These are phyloP conservation scores for Percina caprodes DNA, from an alignment of 2,113 vertebrate species.

Conservation along the genomic window DNA sequence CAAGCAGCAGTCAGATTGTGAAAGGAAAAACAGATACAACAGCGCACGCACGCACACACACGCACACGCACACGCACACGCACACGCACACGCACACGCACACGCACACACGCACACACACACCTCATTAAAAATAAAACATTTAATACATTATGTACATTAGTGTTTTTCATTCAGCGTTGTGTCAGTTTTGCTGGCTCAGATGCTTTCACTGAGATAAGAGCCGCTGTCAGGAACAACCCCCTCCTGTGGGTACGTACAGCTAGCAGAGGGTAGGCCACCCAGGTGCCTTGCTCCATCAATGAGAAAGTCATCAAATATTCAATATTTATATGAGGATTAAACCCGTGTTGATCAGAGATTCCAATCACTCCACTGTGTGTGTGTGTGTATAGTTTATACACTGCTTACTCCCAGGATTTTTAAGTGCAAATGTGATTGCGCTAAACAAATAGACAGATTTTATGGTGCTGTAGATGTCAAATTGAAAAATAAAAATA, in stretches of 20 bases:
- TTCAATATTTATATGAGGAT: slow-evolving; percentile 79
- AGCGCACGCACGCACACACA: slow-evolving; percentile 13
- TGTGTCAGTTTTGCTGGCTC: slow-evolving; percentile 60
- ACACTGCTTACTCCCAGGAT: not conserved
- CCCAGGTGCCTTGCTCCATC: slow-evolving; percentile 77
- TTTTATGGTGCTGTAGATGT: slow-evolving; percentile 21
- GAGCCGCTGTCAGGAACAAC: slow-evolving; percentile 55
- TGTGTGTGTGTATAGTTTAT: slow-evolving; percentile 2
- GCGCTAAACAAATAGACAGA: slow-evolving; percentile 11
- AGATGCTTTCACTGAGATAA: slow-evolving; percentile 46
- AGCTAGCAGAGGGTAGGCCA: slow-evolving; percentile 49
- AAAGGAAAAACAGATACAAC: slow-evolving; percentile 66
- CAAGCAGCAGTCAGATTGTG: slow-evolving; percentile 77
- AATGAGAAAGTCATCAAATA: slow-evolving; percentile 78
- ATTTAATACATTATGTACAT: slow-evolving; percentile 13
- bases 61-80: no score
- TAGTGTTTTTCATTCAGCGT: slow-evolving; percentile 8
- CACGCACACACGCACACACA: not conserved
- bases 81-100: no score
- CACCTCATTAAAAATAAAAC: slow-evolving; percentile 45
- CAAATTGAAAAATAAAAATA: slow-evolving; percentile 15
- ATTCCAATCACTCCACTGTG: slow-evolving; percentile 57
- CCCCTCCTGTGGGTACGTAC: slow-evolving; percentile 43
- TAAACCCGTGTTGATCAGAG: slow-evolving; percentile 62
- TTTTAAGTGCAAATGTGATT: slow-evolving; percentile 19